Percentiles rank a stretch among this genome's conserved stretches.
These are phyloP conservation scores for Nannospalax galili DNA, from an alignment of 2,113 vertebrate species.

Conservation along the genomic window DNA sequence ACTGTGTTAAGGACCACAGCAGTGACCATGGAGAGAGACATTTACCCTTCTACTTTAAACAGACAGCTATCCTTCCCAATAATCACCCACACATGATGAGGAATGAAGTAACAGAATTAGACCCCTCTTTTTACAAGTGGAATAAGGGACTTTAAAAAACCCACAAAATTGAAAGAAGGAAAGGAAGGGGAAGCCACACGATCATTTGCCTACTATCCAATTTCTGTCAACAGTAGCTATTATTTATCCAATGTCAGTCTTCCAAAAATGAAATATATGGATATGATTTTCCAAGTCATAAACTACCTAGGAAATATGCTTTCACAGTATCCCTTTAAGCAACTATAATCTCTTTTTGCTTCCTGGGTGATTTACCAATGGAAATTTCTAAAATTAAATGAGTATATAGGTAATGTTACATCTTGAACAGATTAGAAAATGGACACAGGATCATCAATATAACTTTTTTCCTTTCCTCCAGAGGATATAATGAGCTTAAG, in stretches of 20 bases:
- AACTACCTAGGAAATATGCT: neutral
- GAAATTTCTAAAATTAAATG: conserved; percentile 28
- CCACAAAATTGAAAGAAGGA: neutral
- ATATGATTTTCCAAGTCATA: conserved; percentile 25
- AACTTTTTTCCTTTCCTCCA: neutral
- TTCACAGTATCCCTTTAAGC: conserved; percentile 24
- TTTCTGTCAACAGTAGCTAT: neutral
- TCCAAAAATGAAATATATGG: neutral
- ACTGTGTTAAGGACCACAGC: too few relatives aligned
- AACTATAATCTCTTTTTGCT: neutral
- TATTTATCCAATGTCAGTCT: neutral
- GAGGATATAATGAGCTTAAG: neutral
- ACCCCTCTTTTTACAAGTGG: neutral
- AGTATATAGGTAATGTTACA: neutral
- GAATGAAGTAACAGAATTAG: neutral
- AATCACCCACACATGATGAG: conserved; percentile 37
- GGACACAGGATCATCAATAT: neutral
- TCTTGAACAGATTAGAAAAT: neutral
- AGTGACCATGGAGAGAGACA: too few relatives aligned
- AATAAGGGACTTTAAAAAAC: conserved; percentile 1
- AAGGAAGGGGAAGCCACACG: neutral
- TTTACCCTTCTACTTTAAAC: too few relatives aligned
- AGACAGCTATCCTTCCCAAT: too few relatives aligned
- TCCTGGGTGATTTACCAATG: neutral
- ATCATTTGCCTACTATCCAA: neutral